A percentile compares a stretch with the other conserved stretches of the same genome.
phyloP scores from a whole-genome alignment of 1,140 invertebrate genomes.

The Polypedilum vanderplanki region DNA sequence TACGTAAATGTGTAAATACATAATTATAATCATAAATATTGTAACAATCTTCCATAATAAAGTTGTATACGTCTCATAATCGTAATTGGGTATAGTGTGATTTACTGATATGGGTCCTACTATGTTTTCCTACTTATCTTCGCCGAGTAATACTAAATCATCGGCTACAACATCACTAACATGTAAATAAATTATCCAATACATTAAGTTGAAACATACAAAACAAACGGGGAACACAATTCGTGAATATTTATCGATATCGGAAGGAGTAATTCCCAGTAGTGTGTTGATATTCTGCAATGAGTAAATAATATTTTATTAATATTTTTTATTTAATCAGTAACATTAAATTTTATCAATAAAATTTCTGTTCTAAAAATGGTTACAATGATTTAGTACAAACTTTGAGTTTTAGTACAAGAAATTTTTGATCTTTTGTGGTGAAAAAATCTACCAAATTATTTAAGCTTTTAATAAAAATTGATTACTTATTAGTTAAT shows the following conservation, averaged over 20 bases:
- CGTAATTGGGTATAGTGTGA: constrained; percentile 26
- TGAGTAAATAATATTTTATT: no score
- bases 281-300: constrained; percentile 74
- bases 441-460: no score
- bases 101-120: constrained; percentile 29
- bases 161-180: constrained; percentile 91
- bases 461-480: no score
- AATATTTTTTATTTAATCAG: no score
- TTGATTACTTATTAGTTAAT: background rate
- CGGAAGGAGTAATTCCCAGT: constrained; percentile 84
- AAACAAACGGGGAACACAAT: constrained; percentile 95
- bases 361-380: no score
- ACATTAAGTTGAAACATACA: constrained; percentile 96
- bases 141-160: constrained; percentile 78
- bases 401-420: no score
- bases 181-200: constrained; percentile 95
- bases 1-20: constrained; percentile 25
- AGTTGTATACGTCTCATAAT: constrained; percentile 26
- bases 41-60: constrained; percentile 25
- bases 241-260: constrained; percentile 94
- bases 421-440: no score
- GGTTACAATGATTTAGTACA: no score
- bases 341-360: no score
- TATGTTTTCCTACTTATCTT: constrained; percentile 58
- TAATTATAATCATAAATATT: constrained; percentile 25